Percentiles rank a stretch among this genome's conserved stretches.
These are phyloP conservation scores for Bombus waltoni DNA, from an alignment of 1,140 invertebrate genomes.

Conservation along the genomic window DNA sequence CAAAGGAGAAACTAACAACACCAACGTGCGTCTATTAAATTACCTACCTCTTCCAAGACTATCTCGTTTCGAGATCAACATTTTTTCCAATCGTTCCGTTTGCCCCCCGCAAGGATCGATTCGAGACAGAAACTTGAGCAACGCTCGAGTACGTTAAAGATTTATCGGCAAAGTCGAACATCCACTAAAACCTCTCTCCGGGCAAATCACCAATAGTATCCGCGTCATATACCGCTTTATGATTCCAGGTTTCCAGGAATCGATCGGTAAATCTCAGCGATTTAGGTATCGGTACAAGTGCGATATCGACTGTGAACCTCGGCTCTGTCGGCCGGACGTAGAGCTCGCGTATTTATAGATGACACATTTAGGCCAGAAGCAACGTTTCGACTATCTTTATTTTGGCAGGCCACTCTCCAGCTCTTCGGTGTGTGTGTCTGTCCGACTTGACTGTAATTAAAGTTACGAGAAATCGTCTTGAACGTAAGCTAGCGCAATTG, in stretches of 20 bases:
- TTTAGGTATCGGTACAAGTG: constrained; percentile 27
- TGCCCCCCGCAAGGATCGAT: background rate
- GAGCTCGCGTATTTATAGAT: constrained; percentile 79
- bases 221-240: background rate
- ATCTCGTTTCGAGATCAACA: background rate
- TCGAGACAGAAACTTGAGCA: too few relatives aligned
- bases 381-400: constrained; percentile 74
- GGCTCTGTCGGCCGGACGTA: constrained; percentile 31
- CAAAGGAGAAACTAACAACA: too few relatives aligned
- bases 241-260: background rate
- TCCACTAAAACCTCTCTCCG: too few relatives aligned
- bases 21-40: too few relatives aligned
- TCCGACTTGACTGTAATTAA: constrained; percentile 44
- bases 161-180: background rate
- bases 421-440: background rate
- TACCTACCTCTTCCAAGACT: too few relatives aligned
- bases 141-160: too few relatives aligned
- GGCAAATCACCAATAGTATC: background rate
- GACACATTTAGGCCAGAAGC: constrained; percentile 79
- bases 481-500: constrained; percentile 11
- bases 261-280: constrained; percentile 18
- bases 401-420: constrained; percentile 67
- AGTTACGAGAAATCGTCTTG: constrained; percentile 10
- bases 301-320: constrained; percentile 40
- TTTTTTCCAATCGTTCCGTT: background rate